Evolutionary conservation across 92 coral and sea anemone species (phyloP), one percentile per base, ranked within the genome.

Genomic region (Phenganax marumi): DNA sequence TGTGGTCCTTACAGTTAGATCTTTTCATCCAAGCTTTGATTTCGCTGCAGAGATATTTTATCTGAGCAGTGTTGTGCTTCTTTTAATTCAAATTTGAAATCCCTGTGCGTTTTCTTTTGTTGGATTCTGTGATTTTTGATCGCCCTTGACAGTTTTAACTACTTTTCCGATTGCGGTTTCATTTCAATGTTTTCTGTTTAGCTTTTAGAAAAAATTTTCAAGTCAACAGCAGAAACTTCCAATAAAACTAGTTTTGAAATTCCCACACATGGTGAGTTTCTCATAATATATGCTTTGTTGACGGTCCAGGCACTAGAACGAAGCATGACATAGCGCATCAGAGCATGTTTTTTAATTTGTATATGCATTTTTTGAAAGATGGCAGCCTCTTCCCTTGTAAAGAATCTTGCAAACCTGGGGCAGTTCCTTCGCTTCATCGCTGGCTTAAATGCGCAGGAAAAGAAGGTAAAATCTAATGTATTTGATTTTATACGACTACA

Each of bases 371-470:
- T 14, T 66, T 33, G 49, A 66, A 33, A 66, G 17, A 25, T 66
- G 18, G 13, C 49, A 22, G 49, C 72, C 0, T 25, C 18, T 66
- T 66, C 72, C 12, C 50, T 49, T 24, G n/a, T 10, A 66, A 87
- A 76, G 76, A 93, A 12, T 87, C 95, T 62, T 89, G 91, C 86
- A 92, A 91, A 84, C 98, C 96, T 23, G 96, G 82, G 46, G 84
- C 91, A 26, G 90, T 93, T 19, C 97, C 98, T 21, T 97, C 98
- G 62, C 96, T 95, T 21, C 93, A 92, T 62, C 90, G 98, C 21
- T 95, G 98, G 98, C 73, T 95, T 24, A 92, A 92, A 84, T 89
- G 92, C 81, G 97, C 98, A 73, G 98, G 98, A 21, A 79, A 76
- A 72, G 97, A 95, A 92, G 98, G 98, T 91, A 84, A 64, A 18